Evolutionary conservation across 2,113 vertebrate species (phyloP).

Genomic region (Rhea americana): DNA sequence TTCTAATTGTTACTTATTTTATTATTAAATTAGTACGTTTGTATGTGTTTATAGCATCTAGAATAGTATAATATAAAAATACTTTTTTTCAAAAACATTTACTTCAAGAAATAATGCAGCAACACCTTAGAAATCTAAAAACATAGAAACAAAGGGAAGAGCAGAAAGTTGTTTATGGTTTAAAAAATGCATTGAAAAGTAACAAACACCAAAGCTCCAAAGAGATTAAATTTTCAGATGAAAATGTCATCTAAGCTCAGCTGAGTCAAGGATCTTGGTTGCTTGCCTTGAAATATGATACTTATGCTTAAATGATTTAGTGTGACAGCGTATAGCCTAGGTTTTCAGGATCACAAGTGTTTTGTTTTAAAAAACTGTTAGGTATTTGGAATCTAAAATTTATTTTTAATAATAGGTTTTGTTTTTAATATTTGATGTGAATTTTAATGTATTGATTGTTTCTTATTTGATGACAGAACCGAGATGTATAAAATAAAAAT

Average conservation of each 20-base stretch:
- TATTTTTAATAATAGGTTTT: not conserved
- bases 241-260: conserved; percentile 45
- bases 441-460: not conserved
- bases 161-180: not conserved
- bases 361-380: conserved; percentile 8
- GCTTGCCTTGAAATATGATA: conserved; percentile 59
- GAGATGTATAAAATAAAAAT: not conserved
- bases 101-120: not conserved
- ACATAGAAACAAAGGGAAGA: not conserved
- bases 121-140: not conserved
- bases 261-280: conserved; percentile 45
- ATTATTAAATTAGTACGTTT: not conserved
- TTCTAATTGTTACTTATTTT: not conserved
- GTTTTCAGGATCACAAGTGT: conserved; percentile 25
- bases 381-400: not conserved
- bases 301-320: conserved; percentile 49
- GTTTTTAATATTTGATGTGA: not conserved
- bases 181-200: conserved; percentile 6
- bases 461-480: not conserved
- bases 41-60: not conserved
- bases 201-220: conserved; percentile 11
- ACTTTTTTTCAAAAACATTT: not conserved
- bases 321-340: conserved; percentile 6
- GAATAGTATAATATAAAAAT: not conserved
- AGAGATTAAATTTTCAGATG: conserved; percentile 57